phyloP scores from a whole-genome alignment of 2,797 vertebrate genomes.

The Schizothorax lantsangensis region DNA sequence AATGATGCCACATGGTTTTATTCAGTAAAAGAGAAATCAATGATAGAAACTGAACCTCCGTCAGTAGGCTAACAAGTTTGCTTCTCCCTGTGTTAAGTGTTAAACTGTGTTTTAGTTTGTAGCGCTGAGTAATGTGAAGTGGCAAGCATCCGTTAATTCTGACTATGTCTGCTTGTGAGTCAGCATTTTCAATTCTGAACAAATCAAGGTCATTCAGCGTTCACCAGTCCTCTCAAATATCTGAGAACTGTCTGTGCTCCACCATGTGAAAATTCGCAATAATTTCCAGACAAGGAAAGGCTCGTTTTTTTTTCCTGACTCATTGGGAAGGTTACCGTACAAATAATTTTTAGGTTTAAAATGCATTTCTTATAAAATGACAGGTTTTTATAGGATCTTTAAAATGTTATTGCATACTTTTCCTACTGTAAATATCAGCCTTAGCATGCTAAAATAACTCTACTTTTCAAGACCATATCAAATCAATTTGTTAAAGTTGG shows the following conservation, averaged over 20 bases:
- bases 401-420: background rate
- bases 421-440: background rate
- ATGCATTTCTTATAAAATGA: background rate
- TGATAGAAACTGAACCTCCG: background rate
- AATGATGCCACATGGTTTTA: background rate
- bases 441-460: background rate
- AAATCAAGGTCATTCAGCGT: background rate
- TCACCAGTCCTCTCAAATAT: background rate
- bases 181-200: background rate
- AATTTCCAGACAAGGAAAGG: background rate
- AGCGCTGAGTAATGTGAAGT: background rate
- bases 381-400: background rate
- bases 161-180: background rate
- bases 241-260: background rate
- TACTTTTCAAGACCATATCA: background rate
- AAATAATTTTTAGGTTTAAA: background rate
- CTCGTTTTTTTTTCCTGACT: background rate
- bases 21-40: background rate
- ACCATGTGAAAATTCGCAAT: background rate
- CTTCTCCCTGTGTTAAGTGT: background rate
- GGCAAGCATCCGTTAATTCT: background rate
- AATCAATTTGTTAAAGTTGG: background rate
- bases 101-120: background rate
- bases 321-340: background rate
- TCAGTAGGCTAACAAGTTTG: too few relatives aligned